phyloP scores from a whole-genome alignment of 2,113 vertebrate genomes.

The Equus quagga region DNA sequence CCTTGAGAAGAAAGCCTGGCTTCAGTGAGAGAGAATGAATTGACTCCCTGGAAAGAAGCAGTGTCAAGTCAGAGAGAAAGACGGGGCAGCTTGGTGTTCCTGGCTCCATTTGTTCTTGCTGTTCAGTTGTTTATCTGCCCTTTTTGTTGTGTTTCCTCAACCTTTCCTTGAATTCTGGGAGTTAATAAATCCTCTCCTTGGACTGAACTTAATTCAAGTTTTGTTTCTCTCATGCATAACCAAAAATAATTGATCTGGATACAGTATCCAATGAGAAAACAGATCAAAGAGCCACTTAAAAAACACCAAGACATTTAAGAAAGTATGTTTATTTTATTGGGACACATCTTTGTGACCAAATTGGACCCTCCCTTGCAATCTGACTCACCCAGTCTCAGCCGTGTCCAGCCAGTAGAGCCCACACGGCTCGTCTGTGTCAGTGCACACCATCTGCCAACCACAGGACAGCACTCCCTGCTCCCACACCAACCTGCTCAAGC shows the following conservation, averaged over 20 bases:
- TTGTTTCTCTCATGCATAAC: not conserved
- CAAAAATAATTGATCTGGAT: not conserved
- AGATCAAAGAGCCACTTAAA: not conserved
- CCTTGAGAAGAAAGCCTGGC: not conserved
- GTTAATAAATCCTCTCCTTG: not conserved
- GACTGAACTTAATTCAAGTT: not conserved
- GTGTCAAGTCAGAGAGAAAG: not conserved
- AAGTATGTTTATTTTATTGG: not conserved
- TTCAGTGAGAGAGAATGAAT: not conserved
- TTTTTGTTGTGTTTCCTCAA: not conserved
- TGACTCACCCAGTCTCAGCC: not conserved
- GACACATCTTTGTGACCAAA: not conserved
- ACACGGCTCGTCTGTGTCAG: accelerated
- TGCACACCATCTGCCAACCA: not conserved
- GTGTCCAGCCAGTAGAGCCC: no score
- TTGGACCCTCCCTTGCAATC: not conserved
- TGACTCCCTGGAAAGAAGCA: not conserved
- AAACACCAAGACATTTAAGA: not conserved
- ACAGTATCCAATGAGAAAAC: not conserved
- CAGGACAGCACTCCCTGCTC: not conserved
- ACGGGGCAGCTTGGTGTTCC: not conserved
- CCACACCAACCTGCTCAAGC: not conserved
- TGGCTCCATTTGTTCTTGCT: not conserved
- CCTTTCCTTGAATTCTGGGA: not conserved
- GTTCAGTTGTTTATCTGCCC: not conserved